A percentile compares a stretch with the other conserved stretches of the same genome.
Evolutionary conservation across 2,797 vertebrate species (phyloP).

Genomic region (Lemur catta): DNA sequence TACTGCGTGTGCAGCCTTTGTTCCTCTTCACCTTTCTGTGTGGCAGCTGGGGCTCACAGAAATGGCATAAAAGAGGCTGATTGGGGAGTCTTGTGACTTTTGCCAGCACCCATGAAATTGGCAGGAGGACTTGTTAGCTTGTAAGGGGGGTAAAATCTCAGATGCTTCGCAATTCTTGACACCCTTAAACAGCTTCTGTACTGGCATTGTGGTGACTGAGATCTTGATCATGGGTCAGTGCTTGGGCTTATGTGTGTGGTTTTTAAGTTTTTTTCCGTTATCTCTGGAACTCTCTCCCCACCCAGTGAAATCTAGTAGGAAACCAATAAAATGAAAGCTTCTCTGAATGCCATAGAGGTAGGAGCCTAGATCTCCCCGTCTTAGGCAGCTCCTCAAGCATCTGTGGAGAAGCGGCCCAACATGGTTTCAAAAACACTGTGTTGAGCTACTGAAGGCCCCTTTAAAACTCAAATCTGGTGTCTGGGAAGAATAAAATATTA

Average conservation of each 20-base stretch:
- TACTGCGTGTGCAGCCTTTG: too few relatives aligned
- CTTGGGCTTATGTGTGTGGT: not conserved
- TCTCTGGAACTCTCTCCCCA: not conserved
- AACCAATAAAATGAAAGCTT: not conserved
- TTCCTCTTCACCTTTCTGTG: not conserved
- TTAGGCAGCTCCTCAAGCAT: not conserved
- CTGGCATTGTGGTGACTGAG: not conserved
- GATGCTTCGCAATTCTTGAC: not conserved
- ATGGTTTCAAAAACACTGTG: not conserved
- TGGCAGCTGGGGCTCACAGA: not conserved
- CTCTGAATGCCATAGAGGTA: not conserved
- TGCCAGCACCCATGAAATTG: not conserved
- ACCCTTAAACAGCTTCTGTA: not conserved
- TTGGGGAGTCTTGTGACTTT: not conserved
- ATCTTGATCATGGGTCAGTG: not conserved
- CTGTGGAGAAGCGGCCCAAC: not conserved
- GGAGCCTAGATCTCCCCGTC: not conserved
- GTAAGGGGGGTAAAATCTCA: not conserved
- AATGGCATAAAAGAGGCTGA: not conserved
- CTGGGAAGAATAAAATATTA: not conserved
- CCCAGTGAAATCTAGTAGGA: not conserved
- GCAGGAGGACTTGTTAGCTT: not conserved
- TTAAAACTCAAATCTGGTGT: conserved; percentile 23
- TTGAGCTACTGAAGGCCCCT: not conserved
- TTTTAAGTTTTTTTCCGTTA: not conserved